Percentiles rank a stretch among this genome's conserved stretches.
Conservation (phyloP, 2,797 vertebrate species). For the Aphelocoma californica region DNA sequence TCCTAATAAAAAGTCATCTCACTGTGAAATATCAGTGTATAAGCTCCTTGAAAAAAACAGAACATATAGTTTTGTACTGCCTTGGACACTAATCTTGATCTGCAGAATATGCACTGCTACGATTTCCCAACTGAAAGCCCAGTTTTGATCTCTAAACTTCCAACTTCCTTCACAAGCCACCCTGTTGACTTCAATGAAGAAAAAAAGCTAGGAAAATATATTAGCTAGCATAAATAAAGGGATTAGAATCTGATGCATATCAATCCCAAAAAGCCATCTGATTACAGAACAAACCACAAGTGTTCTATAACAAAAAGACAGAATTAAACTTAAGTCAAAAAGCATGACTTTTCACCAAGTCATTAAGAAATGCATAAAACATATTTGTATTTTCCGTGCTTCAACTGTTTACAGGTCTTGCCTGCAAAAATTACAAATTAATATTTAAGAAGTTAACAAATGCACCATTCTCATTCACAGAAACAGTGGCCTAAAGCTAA, state of each 20-base stretch:
- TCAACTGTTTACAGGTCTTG: neutral
- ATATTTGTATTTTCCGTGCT: neutral
- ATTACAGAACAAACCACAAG: neutral
- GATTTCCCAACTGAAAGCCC: neutral
- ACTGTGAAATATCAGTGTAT: rapidly evolving
- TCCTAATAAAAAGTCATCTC: neutral
- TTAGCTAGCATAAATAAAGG: neutral
- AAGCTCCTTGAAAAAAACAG: neutral
- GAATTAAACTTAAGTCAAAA: neutral
- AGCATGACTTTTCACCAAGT: neutral
- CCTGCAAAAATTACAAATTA: neutral
- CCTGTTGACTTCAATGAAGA: neutral
- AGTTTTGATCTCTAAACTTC: neutral
- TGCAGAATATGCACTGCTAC: neutral
- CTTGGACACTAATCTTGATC: neutral
- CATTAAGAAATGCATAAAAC: neutral
- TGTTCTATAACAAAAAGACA: neutral
- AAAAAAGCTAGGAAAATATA: neutral
- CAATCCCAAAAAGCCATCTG: neutral
- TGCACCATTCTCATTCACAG: neutral
- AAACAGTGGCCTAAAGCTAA: neutral
- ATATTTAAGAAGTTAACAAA: neutral
- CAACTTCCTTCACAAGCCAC: neutral
- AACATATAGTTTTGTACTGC: neutral
- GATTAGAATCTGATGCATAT: neutral